Conservation (phyloP, 1,140 invertebrate genomes). For the Diabrotica undecimpunctata region DNA sequence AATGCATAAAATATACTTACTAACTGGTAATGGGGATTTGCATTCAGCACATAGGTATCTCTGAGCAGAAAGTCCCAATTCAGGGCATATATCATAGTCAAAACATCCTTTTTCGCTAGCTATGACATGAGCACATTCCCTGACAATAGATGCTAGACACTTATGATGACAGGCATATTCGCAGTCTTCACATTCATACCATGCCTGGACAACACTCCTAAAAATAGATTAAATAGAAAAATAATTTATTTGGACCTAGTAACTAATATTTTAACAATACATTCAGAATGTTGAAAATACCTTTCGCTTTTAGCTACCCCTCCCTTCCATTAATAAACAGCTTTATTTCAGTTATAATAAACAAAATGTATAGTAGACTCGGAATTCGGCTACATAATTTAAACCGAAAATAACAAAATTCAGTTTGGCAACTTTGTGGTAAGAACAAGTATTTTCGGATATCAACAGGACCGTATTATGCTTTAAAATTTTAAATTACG, state of each 20-base stretch:
- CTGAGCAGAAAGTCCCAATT: slow-evolving; percentile 72
- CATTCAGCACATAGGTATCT: slow-evolving; percentile 80
- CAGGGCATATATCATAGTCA: slow-evolving; percentile 77
- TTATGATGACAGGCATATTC: slow-evolving; percentile 70
- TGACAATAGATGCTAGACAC: slow-evolving; percentile 66
- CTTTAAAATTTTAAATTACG: too few species aligned
- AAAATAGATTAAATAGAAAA: slow-evolving; percentile 22
- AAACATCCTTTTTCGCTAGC: slow-evolving; percentile 71
- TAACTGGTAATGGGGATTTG: slow-evolving; percentile 65
- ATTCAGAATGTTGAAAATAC: neutral
- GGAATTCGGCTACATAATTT: too few species aligned
- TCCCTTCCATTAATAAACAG: too few species aligned
- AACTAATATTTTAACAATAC: slow-evolving; percentile 6
- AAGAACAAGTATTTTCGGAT: too few species aligned
- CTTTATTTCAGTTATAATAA: too few species aligned
- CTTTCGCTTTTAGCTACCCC: too few species aligned
- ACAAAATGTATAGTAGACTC: too few species aligned
- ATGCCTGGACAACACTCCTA: slow-evolving; percentile 60
- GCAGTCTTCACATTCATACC: slow-evolving; percentile 73
- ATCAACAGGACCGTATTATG: too few species aligned
- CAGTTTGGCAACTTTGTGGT: too few species aligned
- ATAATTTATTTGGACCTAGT: slow-evolving; percentile 9
- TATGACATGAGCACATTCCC: slow-evolving; percentile 74
- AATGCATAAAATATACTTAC: too few species aligned
- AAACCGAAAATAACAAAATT: too few species aligned